A percentile compares a stretch with the other conserved stretches of the same genome.
Conservation (phyloP, 2,797 vertebrate species). For the Octomys mimax region DNA sequence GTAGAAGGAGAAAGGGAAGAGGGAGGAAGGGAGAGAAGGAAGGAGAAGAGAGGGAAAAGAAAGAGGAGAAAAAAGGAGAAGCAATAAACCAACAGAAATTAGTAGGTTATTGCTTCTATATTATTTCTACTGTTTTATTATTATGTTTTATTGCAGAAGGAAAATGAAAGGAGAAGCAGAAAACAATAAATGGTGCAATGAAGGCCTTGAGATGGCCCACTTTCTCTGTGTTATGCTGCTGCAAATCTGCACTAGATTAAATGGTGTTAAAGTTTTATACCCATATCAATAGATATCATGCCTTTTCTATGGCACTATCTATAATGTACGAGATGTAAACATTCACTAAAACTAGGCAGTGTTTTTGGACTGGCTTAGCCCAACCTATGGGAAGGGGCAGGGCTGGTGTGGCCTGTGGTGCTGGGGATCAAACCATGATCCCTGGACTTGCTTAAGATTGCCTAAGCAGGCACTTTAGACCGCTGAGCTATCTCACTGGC, state of each 20-base stretch:
- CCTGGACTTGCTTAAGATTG: too few relatives aligned
- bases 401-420: too few relatives aligned
- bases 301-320: background rate
- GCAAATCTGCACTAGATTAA: background rate
- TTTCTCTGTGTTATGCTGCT: background rate
- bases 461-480: too few relatives aligned
- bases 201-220: background rate
- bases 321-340: background rate
- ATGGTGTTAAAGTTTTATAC: background rate
- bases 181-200: background rate
- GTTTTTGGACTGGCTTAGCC: too few relatives aligned
- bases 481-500: too few relatives aligned
- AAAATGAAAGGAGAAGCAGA: background rate
- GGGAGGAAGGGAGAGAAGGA: too few relatives aligned
- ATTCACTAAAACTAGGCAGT: too few relatives aligned
- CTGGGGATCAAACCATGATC: too few relatives aligned
- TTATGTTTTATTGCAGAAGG: background rate
- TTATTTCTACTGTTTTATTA: too few relatives aligned
- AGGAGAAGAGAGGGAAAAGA: background rate
- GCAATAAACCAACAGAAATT: too few relatives aligned
- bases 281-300: background rate
- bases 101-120: too few relatives aligned
- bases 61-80: background rate
- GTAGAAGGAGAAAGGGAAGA: background rate
- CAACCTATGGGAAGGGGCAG: too few relatives aligned